Evolutionary conservation across 2,888 invertebrate genomes (phyloP).

Genomic region (Steinernema hermaphroditum): DNA sequence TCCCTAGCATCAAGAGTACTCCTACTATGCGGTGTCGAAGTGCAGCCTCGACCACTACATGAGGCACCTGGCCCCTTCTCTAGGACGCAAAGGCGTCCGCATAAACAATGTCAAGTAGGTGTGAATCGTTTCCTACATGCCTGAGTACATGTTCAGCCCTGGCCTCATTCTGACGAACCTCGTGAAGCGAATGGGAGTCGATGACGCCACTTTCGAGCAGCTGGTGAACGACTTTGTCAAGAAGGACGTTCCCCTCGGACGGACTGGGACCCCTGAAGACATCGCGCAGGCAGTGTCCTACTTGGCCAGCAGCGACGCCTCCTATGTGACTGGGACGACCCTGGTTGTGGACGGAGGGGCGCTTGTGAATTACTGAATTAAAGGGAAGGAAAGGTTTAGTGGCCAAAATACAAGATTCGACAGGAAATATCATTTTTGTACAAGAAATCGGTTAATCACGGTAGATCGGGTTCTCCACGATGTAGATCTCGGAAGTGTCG

Average conservation of each 20-base stretch:
- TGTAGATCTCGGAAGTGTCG: background rate
- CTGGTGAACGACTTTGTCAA: background rate
- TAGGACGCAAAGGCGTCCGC: background rate
- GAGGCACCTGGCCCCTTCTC: background rate
- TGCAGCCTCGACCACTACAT: conserved; percentile 15
- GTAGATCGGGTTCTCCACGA: conserved; percentile 15
- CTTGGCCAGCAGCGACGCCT: background rate
- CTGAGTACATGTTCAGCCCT: conserved; percentile 5
- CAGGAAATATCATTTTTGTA: too few species aligned
- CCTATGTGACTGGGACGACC: conserved; percentile 14
- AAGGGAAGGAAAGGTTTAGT: too few species aligned
- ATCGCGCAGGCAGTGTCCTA: conserved; percentile 19
- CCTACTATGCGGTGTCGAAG: conserved; percentile 14
- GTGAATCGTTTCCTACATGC: too few species aligned
- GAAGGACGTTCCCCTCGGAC: conserved; percentile 6
- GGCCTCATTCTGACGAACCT: conserved; percentile 20
- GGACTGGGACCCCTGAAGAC: conserved; percentile 3
- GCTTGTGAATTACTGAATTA: background rate
- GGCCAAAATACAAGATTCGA: too few species aligned
- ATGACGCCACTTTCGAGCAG: conserved; percentile 2
- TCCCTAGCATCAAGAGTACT: background rate
- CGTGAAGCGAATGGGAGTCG: background rate
- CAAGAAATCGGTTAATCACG: background rate
- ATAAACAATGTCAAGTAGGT: conserved; percentile 22
- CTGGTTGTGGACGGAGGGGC: conserved; percentile 6